These are phyloP conservation scores for Belgica antarctica DNA, from an alignment of 2,888 invertebrate genomes.

Conservation along the genomic window DNA sequence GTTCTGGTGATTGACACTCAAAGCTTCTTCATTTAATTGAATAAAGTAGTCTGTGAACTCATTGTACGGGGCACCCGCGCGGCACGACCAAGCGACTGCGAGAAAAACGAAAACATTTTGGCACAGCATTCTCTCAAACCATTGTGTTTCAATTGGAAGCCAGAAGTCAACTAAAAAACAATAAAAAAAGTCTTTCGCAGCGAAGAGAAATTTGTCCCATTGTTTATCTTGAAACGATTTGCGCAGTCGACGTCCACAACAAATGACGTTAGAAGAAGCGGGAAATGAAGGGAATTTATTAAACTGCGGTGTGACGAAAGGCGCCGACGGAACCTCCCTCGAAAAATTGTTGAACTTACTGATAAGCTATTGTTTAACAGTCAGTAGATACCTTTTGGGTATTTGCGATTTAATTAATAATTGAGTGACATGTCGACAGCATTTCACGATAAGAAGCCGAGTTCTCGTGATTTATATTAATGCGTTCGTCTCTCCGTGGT, in stretches of 20 bases:
- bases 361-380: neutral
- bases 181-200: neutral
- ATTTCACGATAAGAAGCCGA: neutral
- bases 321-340: neutral
- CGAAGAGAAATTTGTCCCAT: neutral
- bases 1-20: neutral
- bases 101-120: neutral
- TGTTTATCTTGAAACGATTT: conserved; percentile 2
- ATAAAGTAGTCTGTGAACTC: neutral
- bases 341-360: neutral
- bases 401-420: conserved; percentile 7
- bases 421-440: conserved; percentile 4
- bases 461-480: neutral
- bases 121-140: neutral
- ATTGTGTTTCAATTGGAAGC: neutral
- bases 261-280: neutral
- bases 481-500: neutral
- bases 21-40: conserved; percentile 13
- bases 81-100: neutral
- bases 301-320: neutral
- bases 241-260: conserved; percentile 23
- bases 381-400: neutral
- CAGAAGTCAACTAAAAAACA: conserved; percentile 7
- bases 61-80: neutral
- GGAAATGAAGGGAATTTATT: neutral